These are phyloP conservation scores for Rhinophrynus dorsalis DNA, from an alignment of 2,797 vertebrate genomes.

Conservation along the genomic window DNA sequence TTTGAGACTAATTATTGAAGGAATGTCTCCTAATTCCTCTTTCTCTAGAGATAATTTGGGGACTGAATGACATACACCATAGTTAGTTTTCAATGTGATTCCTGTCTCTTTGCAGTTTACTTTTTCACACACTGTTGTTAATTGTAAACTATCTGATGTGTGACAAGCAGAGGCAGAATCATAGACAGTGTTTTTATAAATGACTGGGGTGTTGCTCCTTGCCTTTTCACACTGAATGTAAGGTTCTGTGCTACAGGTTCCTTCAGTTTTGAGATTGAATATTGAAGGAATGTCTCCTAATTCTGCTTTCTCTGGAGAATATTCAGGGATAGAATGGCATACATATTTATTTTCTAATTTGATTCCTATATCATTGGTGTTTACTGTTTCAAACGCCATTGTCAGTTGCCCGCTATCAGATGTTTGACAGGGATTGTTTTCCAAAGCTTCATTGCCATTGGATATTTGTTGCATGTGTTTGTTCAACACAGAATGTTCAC, in stretches of 20 bases:
- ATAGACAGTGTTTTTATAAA: background rate
- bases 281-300: constrained; percentile 30
- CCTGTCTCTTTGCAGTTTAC: constrained; percentile 14
- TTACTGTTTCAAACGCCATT: constrained; percentile 54
- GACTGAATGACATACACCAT: constrained; percentile 44
- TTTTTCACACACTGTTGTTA: no score
- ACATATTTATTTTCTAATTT: constrained; percentile 11
- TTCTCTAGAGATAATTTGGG: constrained; percentile 51
- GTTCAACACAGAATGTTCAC: background rate
- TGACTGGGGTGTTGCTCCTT: background rate
- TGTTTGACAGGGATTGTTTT: background rate
- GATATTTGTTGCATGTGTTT: background rate
- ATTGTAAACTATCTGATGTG: background rate
- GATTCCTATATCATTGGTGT: constrained; percentile 8
- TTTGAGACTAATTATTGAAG: no score
- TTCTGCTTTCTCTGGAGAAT: constrained; percentile 50
- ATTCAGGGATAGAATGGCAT: constrained; percentile 41
- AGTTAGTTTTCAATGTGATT: background rate
- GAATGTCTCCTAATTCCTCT: no score
- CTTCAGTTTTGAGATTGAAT: background rate
- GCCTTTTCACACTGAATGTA: background rate
- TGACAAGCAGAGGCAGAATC: background rate
- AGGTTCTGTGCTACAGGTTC: background rate
- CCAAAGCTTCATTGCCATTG: background rate
- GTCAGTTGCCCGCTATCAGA: background rate